Base-by-base conservation (phyloP, 2,797 vertebrate genomes). In the Coreius guichenoti region DNA sequence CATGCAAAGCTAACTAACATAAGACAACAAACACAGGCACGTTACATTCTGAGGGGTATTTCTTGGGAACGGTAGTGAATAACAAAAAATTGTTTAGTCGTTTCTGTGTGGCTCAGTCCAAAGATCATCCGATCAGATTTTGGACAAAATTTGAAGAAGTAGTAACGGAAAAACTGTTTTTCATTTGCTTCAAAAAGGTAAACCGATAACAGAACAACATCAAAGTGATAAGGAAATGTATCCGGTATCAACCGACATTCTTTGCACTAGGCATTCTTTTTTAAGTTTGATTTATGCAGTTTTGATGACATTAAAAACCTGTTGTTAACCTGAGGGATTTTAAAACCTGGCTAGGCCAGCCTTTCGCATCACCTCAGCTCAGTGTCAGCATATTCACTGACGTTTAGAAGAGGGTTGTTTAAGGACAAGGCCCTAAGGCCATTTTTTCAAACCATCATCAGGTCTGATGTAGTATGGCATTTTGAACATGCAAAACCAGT, bases 291-390 rank as follows among this genome's bases (percentile, higher is more conserved):
- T 65, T n/a, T 67, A 43, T 67, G 45, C 19, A 33, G 11, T 39
- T 13, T 26, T 29, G 12, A 68, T 56, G 23, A n/a, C 0, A 17
- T 43, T 31, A 68, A 83, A 84, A 70, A 70, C 49, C 16, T 33
- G 69, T 74, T 82, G 54, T 49, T 84, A 84, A 78, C 74, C 74
- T 33, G n/a, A 58, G 51, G 43, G 26, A 67, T 83, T 67, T 54
- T 6, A 68, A 84, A 84, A 69, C 47, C 61, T 77, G 82, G n/a
- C 82, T 43, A 58, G 14, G 51, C 26, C 67, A 69, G 36, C 51
- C 36, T 58, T 69, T 79, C 21, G 36, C 75, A 61, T 84, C 19
- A 70, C 36, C 65, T 79, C n/a, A 33, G 49, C 17, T 84, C 63
- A 61, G 26, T 21, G 75, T 78, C 83, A 69, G 9, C 63, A 79